Evolutionary conservation across 2,113 vertebrate species (phyloP), one percentile per base, ranked within the genome.

Genomic region (Lycaon pictus): DNA sequence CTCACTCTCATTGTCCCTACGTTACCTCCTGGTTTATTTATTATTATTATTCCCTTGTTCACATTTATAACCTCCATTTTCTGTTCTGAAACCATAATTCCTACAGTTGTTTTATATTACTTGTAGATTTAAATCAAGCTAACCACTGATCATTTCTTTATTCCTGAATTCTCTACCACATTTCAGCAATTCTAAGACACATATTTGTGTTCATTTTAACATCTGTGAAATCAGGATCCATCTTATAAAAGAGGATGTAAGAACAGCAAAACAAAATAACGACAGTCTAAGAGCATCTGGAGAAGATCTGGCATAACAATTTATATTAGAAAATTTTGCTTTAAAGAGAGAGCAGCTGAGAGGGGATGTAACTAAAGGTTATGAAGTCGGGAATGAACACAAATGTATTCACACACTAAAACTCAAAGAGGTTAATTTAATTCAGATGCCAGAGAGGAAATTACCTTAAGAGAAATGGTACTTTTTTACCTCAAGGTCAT

Each of bases 171-270:
- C 58, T 69, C 87, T 65, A 32, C 23, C 29, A 23, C 25, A 63
- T 88, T 83, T 76, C 95, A 89, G 48, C 35, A 53, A 56, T 83
- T 65, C 19, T 63, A 72, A 79, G 48, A 60, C 5, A 27, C n/a
- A 60, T 43, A 67, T 35, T 43, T 95, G 51, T 55, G 90, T 85
- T 51, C 53, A 86, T 90, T 96, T 90, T 84, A 79, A 96, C 79
- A 84, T 77, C 51, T 83, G 56, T 76, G 55, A 93, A 82, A 67
- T 56, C 35, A 90, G 55, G 55, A 88, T 77, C 53, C n/a, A 69
- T 27, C n/a, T 79, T 17, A 56, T n/a, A 89, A 84, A 58, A 90
- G 13, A 80, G 32, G 76, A 20, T 15, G 22, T 55, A 79, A 86
- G 35, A 65, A 87, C 22, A 72, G 77, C 25, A 79, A 83, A 76